Evolutionary conservation across 2,888 invertebrate species (phyloP), one percentile per base, ranked within the genome.

Genomic region (Erebia aethiops): DNA sequence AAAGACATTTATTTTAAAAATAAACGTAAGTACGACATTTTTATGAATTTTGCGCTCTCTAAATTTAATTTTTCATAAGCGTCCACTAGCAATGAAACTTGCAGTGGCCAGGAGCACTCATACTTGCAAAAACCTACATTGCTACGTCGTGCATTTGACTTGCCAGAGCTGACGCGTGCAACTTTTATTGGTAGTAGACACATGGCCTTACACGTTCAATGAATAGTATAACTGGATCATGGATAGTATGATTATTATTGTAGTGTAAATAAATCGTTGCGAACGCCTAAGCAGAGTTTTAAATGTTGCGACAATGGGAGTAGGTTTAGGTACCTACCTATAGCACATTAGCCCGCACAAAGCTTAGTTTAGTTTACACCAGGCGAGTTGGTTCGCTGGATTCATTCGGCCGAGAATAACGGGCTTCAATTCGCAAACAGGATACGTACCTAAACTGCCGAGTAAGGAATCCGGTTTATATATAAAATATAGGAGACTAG

Each of bases 11-110:
- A 81, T 81, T 81, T 74, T 73, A 72, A 76, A 79, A 76, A 75
- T 70, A 77, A 76, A 77, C 74, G 79, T 85, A 85, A 83, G 84
- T 83, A 85, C 84, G 74, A 80, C 77, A 77, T 72, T 74, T 77
- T 76, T 60, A 52, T 46, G 11, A 61, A 54, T 58, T 51, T 64
- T 61, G 60, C 64, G 52, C 46, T n/a, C 46, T n/a, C n/a, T 67
- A 58, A 57, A 21, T 3, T 35, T 5, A 46, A 43, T 35, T 63
- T 51, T 16, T 51, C 14, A 16, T n/a, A 16, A 67, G 13, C 13
- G 3, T 65, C 13, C 9, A 1, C 21, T 49, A 63, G 9, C 58
- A 58, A 4, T 26, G 58, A 58, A 58, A 11, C 4, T 21, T 58
- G 21, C 21, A 5, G n/a, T 56, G 2, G 13, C 10, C 46, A 46